Evolutionary conservation across 2,888 invertebrate species (phyloP).

Genomic region (Hedychridium roseum): DNA sequence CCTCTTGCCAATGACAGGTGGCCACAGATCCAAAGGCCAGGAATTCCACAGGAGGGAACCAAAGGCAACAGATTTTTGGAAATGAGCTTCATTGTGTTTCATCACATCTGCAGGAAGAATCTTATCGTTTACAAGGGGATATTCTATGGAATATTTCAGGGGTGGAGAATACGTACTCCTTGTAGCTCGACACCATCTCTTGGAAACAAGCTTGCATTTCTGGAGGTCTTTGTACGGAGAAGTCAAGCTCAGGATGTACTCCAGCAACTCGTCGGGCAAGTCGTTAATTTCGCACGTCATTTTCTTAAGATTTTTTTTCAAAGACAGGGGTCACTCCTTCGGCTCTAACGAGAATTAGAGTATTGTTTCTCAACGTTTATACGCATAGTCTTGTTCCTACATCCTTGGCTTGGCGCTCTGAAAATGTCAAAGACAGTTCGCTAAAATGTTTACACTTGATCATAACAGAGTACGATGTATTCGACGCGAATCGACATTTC

Average conservation of each 20-base stretch:
- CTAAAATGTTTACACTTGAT: too few relatives aligned
- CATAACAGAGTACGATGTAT: too few relatives aligned
- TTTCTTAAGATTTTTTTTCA: too few relatives aligned
- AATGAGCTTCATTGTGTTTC: slow-evolving; percentile 75
- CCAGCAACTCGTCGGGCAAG: slow-evolving; percentile 92
- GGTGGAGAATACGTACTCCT: slow-evolving; percentile 78
- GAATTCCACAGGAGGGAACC: slow-evolving; percentile 81
- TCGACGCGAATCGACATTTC: too few relatives aligned
- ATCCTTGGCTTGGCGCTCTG: too few relatives aligned
- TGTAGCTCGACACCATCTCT: slow-evolving; percentile 84
- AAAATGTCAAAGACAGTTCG: too few relatives aligned
- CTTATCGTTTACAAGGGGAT: background rate
- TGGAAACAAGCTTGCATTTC: slow-evolving; percentile 85
- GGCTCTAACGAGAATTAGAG: too few relatives aligned
- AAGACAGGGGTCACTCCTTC: too few relatives aligned
- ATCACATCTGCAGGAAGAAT: slow-evolving; percentile 74
- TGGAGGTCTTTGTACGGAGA: slow-evolving; percentile 92
- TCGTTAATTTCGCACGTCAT: slow-evolving; percentile 68
- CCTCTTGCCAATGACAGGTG: slow-evolving; percentile 85
- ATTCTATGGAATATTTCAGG: too few relatives aligned
- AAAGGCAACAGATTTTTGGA: slow-evolving; percentile 79
- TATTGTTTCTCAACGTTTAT: too few relatives aligned
- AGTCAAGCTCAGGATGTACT: slow-evolving; percentile 87
- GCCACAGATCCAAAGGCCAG: slow-evolving; percentile 67
- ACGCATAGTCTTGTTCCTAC: too few relatives aligned